Base-by-base conservation (phyloP, 2,888 invertebrate genomes). In the Drosophila gaucha region DNA sequence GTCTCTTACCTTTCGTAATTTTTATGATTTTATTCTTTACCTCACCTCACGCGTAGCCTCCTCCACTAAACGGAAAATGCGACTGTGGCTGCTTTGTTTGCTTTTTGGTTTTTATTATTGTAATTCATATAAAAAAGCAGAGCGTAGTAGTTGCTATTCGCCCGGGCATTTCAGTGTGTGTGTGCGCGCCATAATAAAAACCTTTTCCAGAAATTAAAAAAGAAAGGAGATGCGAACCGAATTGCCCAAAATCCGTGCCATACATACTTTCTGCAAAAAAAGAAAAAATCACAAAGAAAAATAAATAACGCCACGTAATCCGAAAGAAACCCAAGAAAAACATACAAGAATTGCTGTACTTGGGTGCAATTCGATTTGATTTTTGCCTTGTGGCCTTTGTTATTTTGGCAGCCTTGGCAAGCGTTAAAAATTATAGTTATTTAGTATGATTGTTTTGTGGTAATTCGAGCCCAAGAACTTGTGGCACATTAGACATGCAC, bases 121-220 rank as follows among this genome's bases (percentile, higher is more conserved):
- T 84, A 76, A 88, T 74, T 88, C 80, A 75, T 88, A 76, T 78
- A 74, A 75, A 59, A 63, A 58, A 64, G 51, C 36, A 16, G 41
- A 59, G 43, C 14, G 52, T 57, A 60, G 57, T 71, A 55, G 58
- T 57, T 69, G 74, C 67, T 52, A 68, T 69, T 28, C 24, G 6
- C 35, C 41, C 35, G 24, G 6, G 4, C 44, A 46, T n/a, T 28
- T 28, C 14, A 39, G 52, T 55, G 39, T 74, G 50, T 55, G 63
- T 54, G 66, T 59, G 59, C 14, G 51, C 38, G 62, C 63, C 67
- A 70, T 76, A 84, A 76, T 86, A 85, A 88, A 73, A 88, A 78
- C 87, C 89, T 84, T 85, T 85, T 85, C 57, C 68, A 80, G 73
- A 80, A 88, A 88, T 85, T 85, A 85, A 88, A 85, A 84, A 86